phyloP scores from a whole-genome alignment of 2,113 vertebrate genomes.

The Melanotaenia duboulayi region DNA sequence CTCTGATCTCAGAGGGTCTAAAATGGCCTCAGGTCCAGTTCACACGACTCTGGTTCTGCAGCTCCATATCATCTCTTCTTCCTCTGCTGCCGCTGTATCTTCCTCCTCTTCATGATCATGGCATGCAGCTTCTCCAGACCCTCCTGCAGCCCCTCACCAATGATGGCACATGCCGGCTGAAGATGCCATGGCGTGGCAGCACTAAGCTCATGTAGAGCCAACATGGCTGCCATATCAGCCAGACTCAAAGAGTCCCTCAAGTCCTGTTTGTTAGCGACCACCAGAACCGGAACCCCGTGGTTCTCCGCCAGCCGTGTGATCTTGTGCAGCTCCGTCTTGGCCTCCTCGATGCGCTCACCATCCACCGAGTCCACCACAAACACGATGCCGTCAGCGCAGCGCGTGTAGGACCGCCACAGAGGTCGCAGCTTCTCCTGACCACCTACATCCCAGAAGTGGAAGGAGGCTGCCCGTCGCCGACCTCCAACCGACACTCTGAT shows the following conservation, averaged over 20 bases:
- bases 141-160: slow-evolving; percentile 94
- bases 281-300: slow-evolving; percentile 94
- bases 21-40: too few relatives aligned
- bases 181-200: slow-evolving; percentile 94
- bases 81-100: slow-evolving; percentile 90
- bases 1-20: too few relatives aligned
- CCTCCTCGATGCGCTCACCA: slow-evolving; percentile 95
- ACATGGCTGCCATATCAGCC: slow-evolving; percentile 90
- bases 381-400: slow-evolving; percentile 96
- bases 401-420: slow-evolving; percentile 96
- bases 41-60: too few relatives aligned
- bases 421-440: slow-evolving; percentile 97
- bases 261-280: slow-evolving; percentile 98
- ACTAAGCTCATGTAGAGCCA: slow-evolving; percentile 92
- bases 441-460: slow-evolving; percentile 98
- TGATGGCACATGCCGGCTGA: slow-evolving; percentile 96
- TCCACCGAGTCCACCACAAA: slow-evolving; percentile 99
- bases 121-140: slow-evolving; percentile 93
- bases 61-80: slow-evolving; percentile 87
- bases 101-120: slow-evolving; percentile 94
- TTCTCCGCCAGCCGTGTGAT: slow-evolving; percentile 93
- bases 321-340: slow-evolving; percentile 97
- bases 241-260: slow-evolving; percentile 91
- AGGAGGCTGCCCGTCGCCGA: slow-evolving; percentile 88
- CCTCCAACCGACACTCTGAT: slow-evolving; percentile 89